phyloP scores from a whole-genome alignment of 2,888 invertebrate genomes.

The Tricholauxania praeusta region DNA sequence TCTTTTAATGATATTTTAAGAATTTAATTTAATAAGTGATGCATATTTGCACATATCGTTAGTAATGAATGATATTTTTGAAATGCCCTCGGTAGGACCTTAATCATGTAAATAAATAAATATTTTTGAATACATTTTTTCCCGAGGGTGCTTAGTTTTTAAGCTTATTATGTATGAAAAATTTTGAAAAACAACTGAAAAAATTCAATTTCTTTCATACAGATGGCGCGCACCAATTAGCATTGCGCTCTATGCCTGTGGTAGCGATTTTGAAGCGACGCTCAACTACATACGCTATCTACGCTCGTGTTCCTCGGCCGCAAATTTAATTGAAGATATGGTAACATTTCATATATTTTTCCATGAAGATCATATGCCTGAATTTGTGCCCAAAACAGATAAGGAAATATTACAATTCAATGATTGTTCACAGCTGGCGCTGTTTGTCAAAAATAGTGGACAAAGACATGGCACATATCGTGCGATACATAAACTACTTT shows the following conservation, averaged over 20 bases:
- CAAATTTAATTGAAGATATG: slow-evolving; percentile 58
- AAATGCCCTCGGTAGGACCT: too few species aligned
- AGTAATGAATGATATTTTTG: too few species aligned
- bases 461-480: slow-evolving; percentile 4
- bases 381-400: slow-evolving; percentile 46
- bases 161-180: too few species aligned
- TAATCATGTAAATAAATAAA: too few species aligned
- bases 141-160: too few species aligned
- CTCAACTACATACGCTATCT: slow-evolving; percentile 71
- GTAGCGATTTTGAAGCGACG: slow-evolving; percentile 71
- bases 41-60: too few species aligned
- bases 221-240: slow-evolving; percentile 74
- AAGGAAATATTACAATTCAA: not conserved
- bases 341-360: slow-evolving; percentile 75
- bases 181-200: too few species aligned
- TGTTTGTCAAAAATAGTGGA: not conserved
- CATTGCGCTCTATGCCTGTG: slow-evolving; percentile 73
- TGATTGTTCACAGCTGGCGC: not conserved
- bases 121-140: too few species aligned
- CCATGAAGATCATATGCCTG: slow-evolving; percentile 71
- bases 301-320: slow-evolving; percentile 68
- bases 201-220: slow-evolving; percentile 19
- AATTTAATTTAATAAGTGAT: too few species aligned
- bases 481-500: slow-evolving; percentile 73
- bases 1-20: too few species aligned